Evolutionary conservation across 2,113 vertebrate species (phyloP).

Genomic region (Herpailurus yagouaroundi): DNA sequence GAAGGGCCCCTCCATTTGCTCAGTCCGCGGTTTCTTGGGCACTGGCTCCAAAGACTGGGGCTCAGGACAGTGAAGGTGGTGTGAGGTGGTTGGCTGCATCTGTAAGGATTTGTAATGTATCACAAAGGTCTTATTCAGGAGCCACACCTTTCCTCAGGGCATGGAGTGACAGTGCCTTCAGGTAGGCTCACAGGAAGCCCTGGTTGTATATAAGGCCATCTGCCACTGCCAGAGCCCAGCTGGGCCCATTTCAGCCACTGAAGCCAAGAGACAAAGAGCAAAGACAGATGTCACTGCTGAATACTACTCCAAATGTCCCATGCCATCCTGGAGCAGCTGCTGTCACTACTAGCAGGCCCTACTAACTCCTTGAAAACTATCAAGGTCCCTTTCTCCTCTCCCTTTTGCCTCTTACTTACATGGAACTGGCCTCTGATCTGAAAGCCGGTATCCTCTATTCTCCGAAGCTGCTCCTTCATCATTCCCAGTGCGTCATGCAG

Average conservation of each 20-base stretch:
- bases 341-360: neutral
- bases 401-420: neutral
- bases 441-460: slow-evolving; percentile 86
- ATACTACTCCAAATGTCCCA: neutral
- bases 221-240: no score
- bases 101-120: slow-evolving; percentile 61
- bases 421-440: slow-evolving; percentile 84
- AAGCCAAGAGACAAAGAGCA: neutral
- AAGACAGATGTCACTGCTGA: neutral
- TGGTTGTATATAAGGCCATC: neutral
- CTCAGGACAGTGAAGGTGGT: slow-evolving; percentile 78
- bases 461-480: slow-evolving; percentile 92
- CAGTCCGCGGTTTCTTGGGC: slow-evolving; percentile 50
- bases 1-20: slow-evolving; percentile 80
- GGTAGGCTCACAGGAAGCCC: neutral
- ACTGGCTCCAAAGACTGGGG: slow-evolving; percentile 82
- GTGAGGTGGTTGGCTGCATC: slow-evolving; percentile 87
- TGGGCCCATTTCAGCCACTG: neutral
- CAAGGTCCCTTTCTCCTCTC: neutral
- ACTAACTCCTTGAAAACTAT: neutral
- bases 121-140: neutral
- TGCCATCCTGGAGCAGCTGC: neutral
- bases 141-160: neutral
- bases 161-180: neutral
- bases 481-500: slow-evolving; percentile 91